These are phyloP conservation scores for Remorina albescens DNA, from an alignment of 2,797 vertebrate genomes.

Conservation along the genomic window DNA sequence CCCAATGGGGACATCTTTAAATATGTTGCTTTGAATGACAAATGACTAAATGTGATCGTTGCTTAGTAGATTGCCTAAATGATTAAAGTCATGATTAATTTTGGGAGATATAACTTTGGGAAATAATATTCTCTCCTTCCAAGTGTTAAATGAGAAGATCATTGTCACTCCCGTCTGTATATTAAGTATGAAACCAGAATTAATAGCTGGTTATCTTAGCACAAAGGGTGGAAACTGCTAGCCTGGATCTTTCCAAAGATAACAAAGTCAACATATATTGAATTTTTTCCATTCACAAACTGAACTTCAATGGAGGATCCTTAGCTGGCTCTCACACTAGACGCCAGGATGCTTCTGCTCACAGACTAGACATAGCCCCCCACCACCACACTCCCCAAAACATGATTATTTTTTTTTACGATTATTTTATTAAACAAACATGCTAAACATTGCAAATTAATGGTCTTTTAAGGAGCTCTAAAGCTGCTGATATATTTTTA, in stretches of 20 bases:
- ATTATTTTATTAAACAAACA: background rate
- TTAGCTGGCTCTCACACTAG: background rate
- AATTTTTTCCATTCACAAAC: background rate
- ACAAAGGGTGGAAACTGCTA: background rate
- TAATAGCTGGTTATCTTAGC: background rate
- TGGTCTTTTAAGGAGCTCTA: background rate
- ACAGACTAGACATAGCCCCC: background rate
- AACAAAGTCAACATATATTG: background rate
- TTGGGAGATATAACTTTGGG: background rate
- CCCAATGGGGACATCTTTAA: background rate
- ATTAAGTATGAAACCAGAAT: background rate
- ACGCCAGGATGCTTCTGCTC: background rate
- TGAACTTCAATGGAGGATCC: background rate
- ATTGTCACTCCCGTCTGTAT: background rate
- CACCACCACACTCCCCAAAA: too few relatives aligned
- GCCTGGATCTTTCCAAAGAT: background rate
- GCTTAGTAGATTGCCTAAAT: too few relatives aligned
- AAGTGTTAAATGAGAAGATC: background rate
- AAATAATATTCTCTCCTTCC: background rate
- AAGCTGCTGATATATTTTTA: background rate
- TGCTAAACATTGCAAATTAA: background rate
- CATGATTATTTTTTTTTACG: background rate
- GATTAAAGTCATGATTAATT: background rate
- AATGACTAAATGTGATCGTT: too few relatives aligned
- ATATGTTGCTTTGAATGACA: background rate